Conservation (phyloP, 2,113 vertebrate genomes). For the Spermophilus dauricus region DNA sequence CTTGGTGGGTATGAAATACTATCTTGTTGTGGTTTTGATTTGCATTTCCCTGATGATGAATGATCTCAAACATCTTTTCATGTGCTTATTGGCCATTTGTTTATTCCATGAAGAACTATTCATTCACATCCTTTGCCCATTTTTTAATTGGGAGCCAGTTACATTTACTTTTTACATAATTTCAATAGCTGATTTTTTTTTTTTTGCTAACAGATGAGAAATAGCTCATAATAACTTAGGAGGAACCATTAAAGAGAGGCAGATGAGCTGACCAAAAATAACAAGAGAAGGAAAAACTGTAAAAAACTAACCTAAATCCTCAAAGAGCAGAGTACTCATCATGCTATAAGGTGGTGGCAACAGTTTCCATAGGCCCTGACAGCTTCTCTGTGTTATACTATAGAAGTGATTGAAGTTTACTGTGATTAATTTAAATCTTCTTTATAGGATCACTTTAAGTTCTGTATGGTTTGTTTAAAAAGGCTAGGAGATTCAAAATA, state of each 20-base stretch:
- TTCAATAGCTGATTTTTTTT: slow-evolving; percentile 42
- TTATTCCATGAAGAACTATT: slow-evolving; percentile 36
- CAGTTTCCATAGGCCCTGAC: background rate
- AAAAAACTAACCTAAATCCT: background rate
- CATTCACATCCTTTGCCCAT: background rate
- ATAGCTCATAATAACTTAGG: background rate
- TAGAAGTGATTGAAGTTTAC: background rate
- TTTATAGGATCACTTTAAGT: slow-evolving; percentile 42
- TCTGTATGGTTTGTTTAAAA: slow-evolving; percentile 43
- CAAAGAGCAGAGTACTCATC: background rate
- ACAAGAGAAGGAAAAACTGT: background rate
- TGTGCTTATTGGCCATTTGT: background rate
- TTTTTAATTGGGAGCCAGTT: slow-evolving; percentile 32
- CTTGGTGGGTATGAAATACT: background rate
- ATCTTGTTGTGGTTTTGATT: background rate
- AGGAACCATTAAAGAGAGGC: background rate
- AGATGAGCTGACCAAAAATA: background rate
- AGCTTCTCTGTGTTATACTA: background rate
- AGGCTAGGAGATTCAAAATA: background rate
- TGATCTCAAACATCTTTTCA: background rate
- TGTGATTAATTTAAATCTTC: slow-evolving; percentile 24
- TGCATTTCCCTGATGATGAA: slow-evolving; percentile 13
- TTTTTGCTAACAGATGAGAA: slow-evolving; percentile 42
- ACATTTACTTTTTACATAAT: slow-evolving; percentile 26
- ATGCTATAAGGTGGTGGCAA: background rate